A percentile compares a stretch with the other conserved stretches of the same genome.
phyloP scores from a whole-genome alignment of 2,113 vertebrate genomes.

The Shinisaurus crocodilurus region DNA sequence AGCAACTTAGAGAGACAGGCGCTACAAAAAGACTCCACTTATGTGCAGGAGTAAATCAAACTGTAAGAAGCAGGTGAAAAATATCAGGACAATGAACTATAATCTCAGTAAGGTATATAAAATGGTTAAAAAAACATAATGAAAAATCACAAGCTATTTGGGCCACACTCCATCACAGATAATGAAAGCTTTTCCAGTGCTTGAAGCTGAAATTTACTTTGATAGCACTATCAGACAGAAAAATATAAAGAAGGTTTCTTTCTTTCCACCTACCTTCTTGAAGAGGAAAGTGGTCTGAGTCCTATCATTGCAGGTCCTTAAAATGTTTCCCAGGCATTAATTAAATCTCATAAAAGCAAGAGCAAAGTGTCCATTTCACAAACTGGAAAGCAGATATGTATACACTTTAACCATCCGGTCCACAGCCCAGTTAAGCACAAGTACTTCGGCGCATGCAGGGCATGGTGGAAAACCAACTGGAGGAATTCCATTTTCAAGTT shows the following conservation, averaged over 20 bases:
- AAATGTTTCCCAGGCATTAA: constrained; percentile 10
- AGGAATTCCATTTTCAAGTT: not conserved
- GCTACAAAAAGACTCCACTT: not conserved
- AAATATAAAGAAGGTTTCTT: constrained; percentile 12
- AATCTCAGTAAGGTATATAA: constrained; percentile 7
- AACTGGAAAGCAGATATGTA: not conserved
- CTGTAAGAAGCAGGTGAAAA: constrained; percentile 1
- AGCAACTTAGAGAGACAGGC: not conserved
- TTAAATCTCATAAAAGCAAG: constrained; percentile 3
- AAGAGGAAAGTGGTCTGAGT: not conserved
- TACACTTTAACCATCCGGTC: not conserved
- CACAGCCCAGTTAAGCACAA: not conserved
- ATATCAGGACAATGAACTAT: not conserved
- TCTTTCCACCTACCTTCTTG: not conserved
- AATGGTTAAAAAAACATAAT: not conserved
- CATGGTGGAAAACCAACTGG: not conserved
- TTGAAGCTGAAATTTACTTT: constrained; percentile 33
- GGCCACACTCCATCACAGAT: constrained; percentile 25
- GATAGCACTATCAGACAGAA: constrained; percentile 12
- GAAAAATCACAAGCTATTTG: constrained; percentile 10
- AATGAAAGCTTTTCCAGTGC: constrained; percentile 27
- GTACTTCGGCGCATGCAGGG: too few relatives aligned
- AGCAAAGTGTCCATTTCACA: not conserved
- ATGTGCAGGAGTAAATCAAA: constrained; percentile 36
- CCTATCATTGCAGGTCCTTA: not conserved